Conservation (phyloP, 2,797 vertebrate genomes). For the Vultur gryphus region DNA sequence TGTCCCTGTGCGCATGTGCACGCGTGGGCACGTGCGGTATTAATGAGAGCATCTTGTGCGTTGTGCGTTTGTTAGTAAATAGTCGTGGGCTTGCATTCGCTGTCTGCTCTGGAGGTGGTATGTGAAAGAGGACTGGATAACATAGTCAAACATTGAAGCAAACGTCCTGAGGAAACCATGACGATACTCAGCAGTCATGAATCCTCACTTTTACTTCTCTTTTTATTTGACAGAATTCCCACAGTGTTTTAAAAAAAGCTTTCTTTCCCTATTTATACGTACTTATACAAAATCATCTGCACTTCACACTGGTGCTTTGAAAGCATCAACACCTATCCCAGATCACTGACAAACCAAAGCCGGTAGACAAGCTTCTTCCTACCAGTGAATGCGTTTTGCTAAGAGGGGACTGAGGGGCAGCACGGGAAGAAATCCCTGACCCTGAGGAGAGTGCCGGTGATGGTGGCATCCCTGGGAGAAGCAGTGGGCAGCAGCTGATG, state of each 20-base stretch:
- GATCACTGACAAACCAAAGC: background rate
- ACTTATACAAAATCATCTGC: background rate
- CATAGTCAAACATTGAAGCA: background rate
- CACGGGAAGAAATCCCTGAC: background rate
- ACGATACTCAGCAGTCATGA: background rate
- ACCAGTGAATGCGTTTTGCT: background rate
- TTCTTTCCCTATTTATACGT: background rate
- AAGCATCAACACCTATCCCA: slow-evolving; percentile 28
- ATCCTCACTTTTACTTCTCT: background rate
- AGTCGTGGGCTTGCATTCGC: background rate
- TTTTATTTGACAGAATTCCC: background rate
- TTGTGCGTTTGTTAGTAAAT: background rate
- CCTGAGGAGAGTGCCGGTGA: background rate
- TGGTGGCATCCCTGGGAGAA: background rate
- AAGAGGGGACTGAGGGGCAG: background rate
- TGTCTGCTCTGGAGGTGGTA: background rate
- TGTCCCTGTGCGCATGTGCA: background rate
- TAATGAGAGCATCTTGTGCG: background rate
- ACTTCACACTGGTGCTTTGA: background rate
- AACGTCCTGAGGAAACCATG: background rate
- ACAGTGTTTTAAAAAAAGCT: background rate
- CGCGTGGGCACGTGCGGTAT: background rate
- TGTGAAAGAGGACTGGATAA: background rate
- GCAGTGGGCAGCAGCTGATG: background rate
- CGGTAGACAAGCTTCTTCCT: background rate